Base-by-base conservation (phyloP, 2,113 vertebrate species). In the Rhadina sibilatrix region DNA sequence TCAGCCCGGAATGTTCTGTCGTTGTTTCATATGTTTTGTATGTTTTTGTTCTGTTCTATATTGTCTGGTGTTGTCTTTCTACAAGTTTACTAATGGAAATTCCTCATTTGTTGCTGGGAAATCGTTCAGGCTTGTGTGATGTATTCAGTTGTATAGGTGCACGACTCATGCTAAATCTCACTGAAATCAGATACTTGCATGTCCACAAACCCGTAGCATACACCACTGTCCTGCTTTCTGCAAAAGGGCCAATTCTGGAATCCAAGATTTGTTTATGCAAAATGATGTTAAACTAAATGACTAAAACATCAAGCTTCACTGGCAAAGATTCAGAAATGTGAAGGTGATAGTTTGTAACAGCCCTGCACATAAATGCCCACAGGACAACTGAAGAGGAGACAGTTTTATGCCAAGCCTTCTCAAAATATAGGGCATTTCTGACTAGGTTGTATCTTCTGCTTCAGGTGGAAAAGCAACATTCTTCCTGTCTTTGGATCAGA, bases 141-240 rank as follows among this genome's bases (percentile, higher is more conserved):
- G 27, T 18, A 4, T 25, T 64, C 53, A 68, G 30, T 21, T 27
- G 15, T 3, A 37, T 0, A 1, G 13, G 14, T 54, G 52, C 47
- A 35, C 10, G 33, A 52, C 11, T 37, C 25, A 3, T 38, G 11
- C 17, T 47, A 25, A 31, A 15, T 59, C 17, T 57, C 64, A 52
- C 11, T 54, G 25, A 68, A 83, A 33, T 42, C 18, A 66, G 49
- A 31, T 3, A 52, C 9, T 63, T 54, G 4, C 17, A 31, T 3
- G 5, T 24, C 15, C 30, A 57, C 1, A 3, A 13, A 35, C 49
- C 61, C 44, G 24, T 0, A 3, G 38, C 28, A 66, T 12, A 5
- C 14, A 44, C 79, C 52, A 24, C 0, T 4, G 15, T 12, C 21
- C 12, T 2, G 2, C 47, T 63, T 66, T 54, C 70, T 83, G 70